phyloP scores from a whole-genome alignment of 1,140 invertebrate species.

The Magallana angulata region DNA sequence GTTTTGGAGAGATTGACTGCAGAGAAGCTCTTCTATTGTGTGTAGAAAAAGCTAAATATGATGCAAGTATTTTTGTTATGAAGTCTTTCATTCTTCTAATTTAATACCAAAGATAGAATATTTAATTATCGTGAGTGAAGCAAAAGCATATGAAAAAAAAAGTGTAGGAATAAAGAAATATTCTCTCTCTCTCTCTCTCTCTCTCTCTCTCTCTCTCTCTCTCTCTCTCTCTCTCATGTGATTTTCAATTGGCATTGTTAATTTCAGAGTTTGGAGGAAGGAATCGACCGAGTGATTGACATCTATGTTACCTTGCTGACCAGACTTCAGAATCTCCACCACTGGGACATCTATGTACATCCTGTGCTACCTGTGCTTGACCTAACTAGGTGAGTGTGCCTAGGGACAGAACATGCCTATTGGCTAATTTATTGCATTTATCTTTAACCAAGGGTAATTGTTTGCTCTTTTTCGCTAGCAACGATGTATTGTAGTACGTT shows the following conservation, averaged over 20 bases:
- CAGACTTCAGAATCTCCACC: slow-evolving; percentile 23
- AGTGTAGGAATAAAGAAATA: no score
- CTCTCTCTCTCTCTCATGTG: no score
- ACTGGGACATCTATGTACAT: slow-evolving; percentile 51
- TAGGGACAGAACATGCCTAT: background rate
- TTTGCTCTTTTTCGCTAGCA: no score
- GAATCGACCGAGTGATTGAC: slow-evolving; percentile 48
- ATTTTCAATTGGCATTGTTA: no score
- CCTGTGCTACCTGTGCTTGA: slow-evolving; percentile 55
- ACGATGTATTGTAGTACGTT: no score
- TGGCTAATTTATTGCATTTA: no score
- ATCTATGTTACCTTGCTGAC: slow-evolving; percentile 47
- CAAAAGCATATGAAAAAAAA: no score
- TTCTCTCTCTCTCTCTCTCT: no score
- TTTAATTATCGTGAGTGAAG: no score
- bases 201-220: no score
- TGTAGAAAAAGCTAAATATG: slow-evolving; percentile 57
- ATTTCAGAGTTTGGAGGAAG: slow-evolving; percentile 51
- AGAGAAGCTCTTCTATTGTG: slow-evolving; percentile 52
- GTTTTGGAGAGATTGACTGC: slow-evolving; percentile 59
- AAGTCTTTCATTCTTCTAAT: background rate
- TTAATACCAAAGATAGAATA: background rate
- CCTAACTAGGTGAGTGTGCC: slow-evolving; percentile 47
- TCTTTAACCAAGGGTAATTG: no score
- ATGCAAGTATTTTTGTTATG: slow-evolving; percentile 41